These are phyloP conservation scores for Acleris laterana DNA, from an alignment of 2,888 invertebrate species.

Conservation along the genomic window DNA sequence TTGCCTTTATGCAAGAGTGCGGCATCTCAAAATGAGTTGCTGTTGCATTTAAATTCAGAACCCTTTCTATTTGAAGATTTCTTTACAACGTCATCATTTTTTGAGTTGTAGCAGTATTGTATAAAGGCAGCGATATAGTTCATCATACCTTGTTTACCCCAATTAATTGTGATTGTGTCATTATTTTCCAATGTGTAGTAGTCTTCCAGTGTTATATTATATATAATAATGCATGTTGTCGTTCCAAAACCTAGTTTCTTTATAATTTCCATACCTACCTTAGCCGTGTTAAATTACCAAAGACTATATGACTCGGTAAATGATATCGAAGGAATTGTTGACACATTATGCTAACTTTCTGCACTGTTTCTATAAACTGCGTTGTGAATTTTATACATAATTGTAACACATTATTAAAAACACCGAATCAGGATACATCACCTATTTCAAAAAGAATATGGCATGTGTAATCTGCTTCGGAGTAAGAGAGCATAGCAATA, in stretches of 20 bases:
- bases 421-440: slow-evolving; percentile 1
- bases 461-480: neutral
- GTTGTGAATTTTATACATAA: slow-evolving; percentile 40
- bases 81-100: too few species aligned
- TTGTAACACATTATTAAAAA: slow-evolving; percentile 37
- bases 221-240: slow-evolving; percentile 3
- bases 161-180: slow-evolving; percentile 4
- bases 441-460: too few species aligned
- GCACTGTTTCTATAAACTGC: slow-evolving; percentile 26
- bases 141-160: too few species aligned
- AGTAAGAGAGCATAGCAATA: slow-evolving; percentile 9
- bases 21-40: too few species aligned
- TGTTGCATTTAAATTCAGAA: too few species aligned
- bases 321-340: slow-evolving; percentile 3
- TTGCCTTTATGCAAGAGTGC: too few species aligned
- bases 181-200: slow-evolving; percentile 23
- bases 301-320: neutral
- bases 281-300: too few species aligned
- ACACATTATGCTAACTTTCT: neutral
- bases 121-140: too few species aligned
- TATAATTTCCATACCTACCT: neutral
- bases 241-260: neutral
- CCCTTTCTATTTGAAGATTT: too few species aligned
- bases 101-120: too few species aligned
- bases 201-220: slow-evolving; percentile 30